phyloP scores from a whole-genome alignment of 2,888 invertebrate species.

The Lochmaea capreae region DNA sequence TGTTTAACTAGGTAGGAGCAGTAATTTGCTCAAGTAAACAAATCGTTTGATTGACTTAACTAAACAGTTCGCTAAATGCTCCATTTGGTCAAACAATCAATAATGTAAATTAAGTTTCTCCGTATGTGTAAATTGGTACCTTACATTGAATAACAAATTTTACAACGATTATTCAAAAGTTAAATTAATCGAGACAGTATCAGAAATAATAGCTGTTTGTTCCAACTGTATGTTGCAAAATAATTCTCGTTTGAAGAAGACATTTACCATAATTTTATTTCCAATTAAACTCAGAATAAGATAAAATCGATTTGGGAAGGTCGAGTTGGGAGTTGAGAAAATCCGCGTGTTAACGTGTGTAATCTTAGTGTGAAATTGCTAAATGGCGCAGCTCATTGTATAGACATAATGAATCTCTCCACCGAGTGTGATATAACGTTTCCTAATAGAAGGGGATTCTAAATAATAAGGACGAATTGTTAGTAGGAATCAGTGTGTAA shows the following conservation, averaged over 20 bases:
- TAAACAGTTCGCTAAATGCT: neutral
- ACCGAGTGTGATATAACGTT: slow-evolving; percentile 48
- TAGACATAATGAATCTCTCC: slow-evolving; percentile 65
- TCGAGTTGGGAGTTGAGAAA: slow-evolving; percentile 46
- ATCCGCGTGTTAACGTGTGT: slow-evolving; percentile 60
- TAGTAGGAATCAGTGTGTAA: too few species aligned
- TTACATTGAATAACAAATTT: slow-evolving; percentile 15
- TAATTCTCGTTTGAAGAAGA: neutral
- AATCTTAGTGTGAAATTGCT: slow-evolving; percentile 64
- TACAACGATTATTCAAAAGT: neutral
- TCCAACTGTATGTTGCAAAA: neutral
- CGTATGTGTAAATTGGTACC: slow-evolving; percentile 11
- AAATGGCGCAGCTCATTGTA: slow-evolving; percentile 65
- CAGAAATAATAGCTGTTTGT: neutral
- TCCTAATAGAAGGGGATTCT: slow-evolving; percentile 24
- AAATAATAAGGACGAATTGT: neutral
- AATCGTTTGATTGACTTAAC: neutral
- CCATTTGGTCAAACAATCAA: slow-evolving; percentile 1
- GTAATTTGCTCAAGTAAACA: neutral
- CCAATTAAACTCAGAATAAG: slow-evolving; percentile 27
- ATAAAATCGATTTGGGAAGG: slow-evolving; percentile 53
- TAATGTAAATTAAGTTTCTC: neutral
- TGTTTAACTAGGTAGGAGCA: neutral
- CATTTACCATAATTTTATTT: slow-evolving; percentile 26
- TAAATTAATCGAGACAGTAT: neutral